Conservation (phyloP, 2,888 invertebrate species). For the Toxonevra muliebris region DNA sequence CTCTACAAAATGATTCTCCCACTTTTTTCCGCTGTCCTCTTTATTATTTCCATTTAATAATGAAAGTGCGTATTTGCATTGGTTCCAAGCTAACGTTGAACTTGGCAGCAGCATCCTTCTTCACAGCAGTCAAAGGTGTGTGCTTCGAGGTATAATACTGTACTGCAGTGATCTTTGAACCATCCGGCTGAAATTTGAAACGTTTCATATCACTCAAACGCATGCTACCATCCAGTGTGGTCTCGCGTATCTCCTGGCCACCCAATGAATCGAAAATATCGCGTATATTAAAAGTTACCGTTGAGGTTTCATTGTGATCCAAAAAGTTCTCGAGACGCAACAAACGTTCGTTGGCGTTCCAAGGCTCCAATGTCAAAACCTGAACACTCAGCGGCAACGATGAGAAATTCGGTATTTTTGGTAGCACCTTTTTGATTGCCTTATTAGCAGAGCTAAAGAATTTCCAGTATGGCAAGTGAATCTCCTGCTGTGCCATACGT, state of each 20-base stretch:
- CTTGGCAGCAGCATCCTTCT: constrained; percentile 42
- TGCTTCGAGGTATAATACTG: constrained; percentile 50
- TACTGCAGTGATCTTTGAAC: constrained; percentile 36
- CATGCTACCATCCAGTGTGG: constrained; percentile 76
- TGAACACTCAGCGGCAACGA: constrained; percentile 75
- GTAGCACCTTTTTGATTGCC: constrained; percentile 65
- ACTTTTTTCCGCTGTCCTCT: no score
- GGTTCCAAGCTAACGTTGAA: constrained; percentile 56
- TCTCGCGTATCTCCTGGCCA: constrained; percentile 73
- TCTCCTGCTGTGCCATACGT: constrained; percentile 66
- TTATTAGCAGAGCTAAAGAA: constrained; percentile 70
- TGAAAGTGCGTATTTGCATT: constrained; percentile 62
- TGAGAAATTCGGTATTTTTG: constrained; percentile 28
- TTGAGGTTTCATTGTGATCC: constrained; percentile 69
- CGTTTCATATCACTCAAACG: constrained; percentile 68
- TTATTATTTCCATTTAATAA: constrained; percentile 41
- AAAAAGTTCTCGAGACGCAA: constrained; percentile 71
- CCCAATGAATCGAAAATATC: constrained; percentile 69
- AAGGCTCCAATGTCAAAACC: constrained; percentile 82
- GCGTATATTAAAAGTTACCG: constrained; percentile 50
- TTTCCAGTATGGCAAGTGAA: constrained; percentile 71
- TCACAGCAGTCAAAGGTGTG: constrained; percentile 45
- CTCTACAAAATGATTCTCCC: not conserved
- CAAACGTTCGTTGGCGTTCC: constrained; percentile 72
- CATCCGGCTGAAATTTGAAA: constrained; percentile 55